These are phyloP conservation scores for Tringa solitaria DNA, from an alignment of 2,113 vertebrate species.

Conservation along the genomic window DNA sequence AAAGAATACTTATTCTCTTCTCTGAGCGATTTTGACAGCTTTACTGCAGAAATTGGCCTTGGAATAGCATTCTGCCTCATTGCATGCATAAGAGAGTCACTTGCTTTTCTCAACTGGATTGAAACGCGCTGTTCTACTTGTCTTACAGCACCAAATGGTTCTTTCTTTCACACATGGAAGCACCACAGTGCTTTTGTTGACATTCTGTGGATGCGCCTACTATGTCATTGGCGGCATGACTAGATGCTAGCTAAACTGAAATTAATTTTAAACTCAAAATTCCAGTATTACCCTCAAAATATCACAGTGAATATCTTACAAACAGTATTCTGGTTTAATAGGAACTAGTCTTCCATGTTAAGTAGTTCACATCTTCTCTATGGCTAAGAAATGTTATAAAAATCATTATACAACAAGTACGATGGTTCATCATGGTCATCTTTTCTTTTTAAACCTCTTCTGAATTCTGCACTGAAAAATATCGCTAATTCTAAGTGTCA, in stretches of 20 bases:
- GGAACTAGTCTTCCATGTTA: background rate
- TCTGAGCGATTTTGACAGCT: background rate
- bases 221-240: background rate
- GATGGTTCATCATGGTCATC: background rate
- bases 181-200: background rate
- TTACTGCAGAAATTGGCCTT: background rate
- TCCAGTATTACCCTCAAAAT: background rate
- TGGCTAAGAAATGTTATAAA: background rate
- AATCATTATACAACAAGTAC: background rate
- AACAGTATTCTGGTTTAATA: background rate
- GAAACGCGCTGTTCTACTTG: background rate
- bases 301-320: background rate
- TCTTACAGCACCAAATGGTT: background rate
- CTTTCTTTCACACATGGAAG: background rate
- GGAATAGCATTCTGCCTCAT: background rate
- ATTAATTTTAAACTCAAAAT: background rate
- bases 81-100: background rate
- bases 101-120: background rate
- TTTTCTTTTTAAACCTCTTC: background rate
- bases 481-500: background rate
- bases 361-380: background rate
- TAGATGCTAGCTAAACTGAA: background rate
- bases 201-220: background rate
- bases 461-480: background rate
- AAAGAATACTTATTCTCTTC: background rate